Conservation (phyloP, 2,888 invertebrate species). For the Chrysomela aeneicollis region DNA sequence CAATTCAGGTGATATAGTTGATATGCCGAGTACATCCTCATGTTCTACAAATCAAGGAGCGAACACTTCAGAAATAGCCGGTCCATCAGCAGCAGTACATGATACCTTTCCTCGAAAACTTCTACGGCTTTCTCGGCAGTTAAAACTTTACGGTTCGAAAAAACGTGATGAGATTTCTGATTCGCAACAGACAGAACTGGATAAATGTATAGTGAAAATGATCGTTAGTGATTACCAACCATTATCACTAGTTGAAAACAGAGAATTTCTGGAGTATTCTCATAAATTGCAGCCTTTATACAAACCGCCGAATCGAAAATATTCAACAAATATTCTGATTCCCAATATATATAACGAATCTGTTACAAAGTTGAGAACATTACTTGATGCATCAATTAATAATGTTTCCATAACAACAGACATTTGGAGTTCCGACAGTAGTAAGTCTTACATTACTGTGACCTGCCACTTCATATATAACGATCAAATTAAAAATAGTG, state of each 20-base stretch:
- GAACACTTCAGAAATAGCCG: background rate
- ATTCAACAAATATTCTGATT: slow-evolving; percentile 33
- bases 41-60: slow-evolving; percentile 5
- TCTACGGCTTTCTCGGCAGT: too few species aligned
- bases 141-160: too few species aligned
- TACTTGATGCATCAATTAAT: slow-evolving; percentile 32
- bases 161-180: background rate
- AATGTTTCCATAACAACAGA: slow-evolving; percentile 46
- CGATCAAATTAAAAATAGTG: slow-evolving; percentile 36
- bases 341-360: slow-evolving; percentile 33
- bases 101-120: background rate
- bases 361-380: slow-evolving; percentile 30
- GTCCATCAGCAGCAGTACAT: background rate
- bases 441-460: slow-evolving; percentile 42
- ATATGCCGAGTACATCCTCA: slow-evolving; percentile 7
- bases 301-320: slow-evolving; percentile 14
- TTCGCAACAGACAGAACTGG: background rate
- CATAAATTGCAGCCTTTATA: slow-evolving; percentile 1
- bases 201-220: background rate
- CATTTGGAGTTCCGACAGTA: slow-evolving; percentile 48
- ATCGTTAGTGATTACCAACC: background rate
- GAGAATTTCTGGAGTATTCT: slow-evolving; percentile 2
- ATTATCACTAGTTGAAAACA: background rate
- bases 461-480: slow-evolving; percentile 34
- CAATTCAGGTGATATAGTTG: background rate